Evolutionary conservation across 2,888 invertebrate genomes (phyloP).

Genomic region (Copidosoma aretas): DNA sequence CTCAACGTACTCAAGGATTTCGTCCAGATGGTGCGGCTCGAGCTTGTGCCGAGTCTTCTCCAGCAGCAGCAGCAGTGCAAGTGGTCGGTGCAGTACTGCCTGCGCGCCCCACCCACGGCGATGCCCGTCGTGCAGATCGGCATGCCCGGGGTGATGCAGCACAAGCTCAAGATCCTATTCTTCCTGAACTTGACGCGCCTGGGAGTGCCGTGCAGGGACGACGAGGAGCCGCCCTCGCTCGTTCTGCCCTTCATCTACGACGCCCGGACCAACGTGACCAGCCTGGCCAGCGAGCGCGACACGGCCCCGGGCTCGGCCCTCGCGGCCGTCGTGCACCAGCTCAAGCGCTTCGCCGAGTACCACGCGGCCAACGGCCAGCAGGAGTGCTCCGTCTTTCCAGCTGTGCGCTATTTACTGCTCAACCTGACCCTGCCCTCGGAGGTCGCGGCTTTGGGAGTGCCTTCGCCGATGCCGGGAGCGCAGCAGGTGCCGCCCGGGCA

Average conservation of each 20-base stretch:
- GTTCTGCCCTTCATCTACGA: slow-evolving; percentile 92
- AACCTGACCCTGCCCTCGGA: slow-evolving; percentile 85
- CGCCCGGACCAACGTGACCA: slow-evolving; percentile 83
- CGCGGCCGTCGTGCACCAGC: slow-evolving; percentile 70
- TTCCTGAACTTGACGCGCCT: slow-evolving; percentile 78
- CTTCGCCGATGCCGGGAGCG: slow-evolving; percentile 84
- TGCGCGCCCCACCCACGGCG: slow-evolving; percentile 88
- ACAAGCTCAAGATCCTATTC: slow-evolving; percentile 87
- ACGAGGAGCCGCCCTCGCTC: slow-evolving; percentile 68
- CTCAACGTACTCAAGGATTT: slow-evolving; percentile 89
- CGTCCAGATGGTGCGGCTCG: slow-evolving; percentile 82
- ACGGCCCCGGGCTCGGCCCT: slow-evolving; percentile 68
- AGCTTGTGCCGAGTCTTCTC: slow-evolving; percentile 68
- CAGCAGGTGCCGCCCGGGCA: slow-evolving; percentile 63
- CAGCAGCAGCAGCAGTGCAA: slow-evolving; percentile 73
- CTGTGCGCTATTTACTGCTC: slow-evolving; percentile 84
- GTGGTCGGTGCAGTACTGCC: slow-evolving; percentile 92
- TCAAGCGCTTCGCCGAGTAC: slow-evolving; percentile 79
- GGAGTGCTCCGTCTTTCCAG: slow-evolving; percentile 91
- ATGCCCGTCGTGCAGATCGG: slow-evolving; percentile 68
- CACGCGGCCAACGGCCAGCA: slow-evolving; percentile 69
- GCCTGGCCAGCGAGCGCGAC: slow-evolving; percentile 79
- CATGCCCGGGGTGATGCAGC: slow-evolving; percentile 82
- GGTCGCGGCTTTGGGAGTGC: slow-evolving; percentile 77
- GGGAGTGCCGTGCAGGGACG: slow-evolving; percentile 28